phyloP scores from a whole-genome alignment of 2,888 invertebrate genomes.

The Marasmarcha lunaedactyla region DNA sequence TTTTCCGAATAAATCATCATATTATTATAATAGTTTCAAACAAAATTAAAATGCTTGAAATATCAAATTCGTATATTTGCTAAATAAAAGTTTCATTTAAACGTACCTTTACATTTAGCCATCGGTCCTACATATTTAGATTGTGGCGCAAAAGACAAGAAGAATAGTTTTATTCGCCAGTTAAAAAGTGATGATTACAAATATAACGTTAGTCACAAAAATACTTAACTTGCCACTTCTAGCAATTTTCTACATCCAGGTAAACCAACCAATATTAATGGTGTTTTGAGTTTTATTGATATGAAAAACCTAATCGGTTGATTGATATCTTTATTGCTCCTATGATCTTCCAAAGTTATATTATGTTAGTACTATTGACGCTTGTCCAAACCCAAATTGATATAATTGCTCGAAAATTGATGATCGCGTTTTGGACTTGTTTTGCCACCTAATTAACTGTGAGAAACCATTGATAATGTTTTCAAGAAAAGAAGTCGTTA shows the following conservation, averaged over 20 bases:
- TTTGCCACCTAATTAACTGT: constrained; percentile 62
- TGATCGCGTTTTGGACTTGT: constrained; percentile 47
- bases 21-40: too few relatives aligned
- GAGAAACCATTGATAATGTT: constrained; percentile 30
- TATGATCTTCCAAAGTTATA: constrained; percentile 35
- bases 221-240: constrained; percentile 29
- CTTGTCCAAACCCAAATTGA: constrained; percentile 56
- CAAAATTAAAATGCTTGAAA: too few relatives aligned
- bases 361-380: constrained; percentile 52
- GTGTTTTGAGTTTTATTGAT: constrained; percentile 66
- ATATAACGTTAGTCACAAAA: too few relatives aligned
- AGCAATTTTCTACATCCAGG: constrained; percentile 26
- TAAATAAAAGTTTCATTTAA: too few relatives aligned
- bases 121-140: too few relatives aligned
- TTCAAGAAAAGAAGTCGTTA: constrained; percentile 1
- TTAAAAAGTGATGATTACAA: too few relatives aligned
- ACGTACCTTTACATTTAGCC: too few relatives aligned
- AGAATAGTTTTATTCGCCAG: too few relatives aligned
- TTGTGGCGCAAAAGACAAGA: too few relatives aligned
- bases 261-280: constrained; percentile 30
- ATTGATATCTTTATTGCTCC: constrained; percentile 68
- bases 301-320: constrained; percentile 66
- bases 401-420: constrained; percentile 55
- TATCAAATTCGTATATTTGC: too few relatives aligned
- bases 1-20: too few relatives aligned